phyloP scores from a whole-genome alignment of 2,113 vertebrate species.

The Phrynosoma platyrhinos region DNA sequence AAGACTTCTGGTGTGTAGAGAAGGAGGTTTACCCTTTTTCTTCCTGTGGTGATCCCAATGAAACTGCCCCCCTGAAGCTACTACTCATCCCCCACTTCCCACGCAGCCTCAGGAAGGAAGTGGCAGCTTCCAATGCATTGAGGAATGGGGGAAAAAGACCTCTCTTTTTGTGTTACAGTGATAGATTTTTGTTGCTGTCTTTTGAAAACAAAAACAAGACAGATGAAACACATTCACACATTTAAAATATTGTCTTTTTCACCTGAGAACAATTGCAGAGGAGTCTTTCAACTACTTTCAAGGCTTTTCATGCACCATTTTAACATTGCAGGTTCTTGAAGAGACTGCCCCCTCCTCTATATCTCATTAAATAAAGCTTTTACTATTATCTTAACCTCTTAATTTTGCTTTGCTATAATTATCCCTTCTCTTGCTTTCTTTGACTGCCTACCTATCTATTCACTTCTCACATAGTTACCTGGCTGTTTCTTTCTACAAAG shows the following conservation, averaged over 20 bases:
- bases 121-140: not conserved
- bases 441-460: not conserved
- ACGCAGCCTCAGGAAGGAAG: not conserved
- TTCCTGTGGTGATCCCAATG: not conserved
- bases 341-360: constrained; percentile 1
- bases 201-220: not conserved
- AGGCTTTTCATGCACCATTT: not conserved
- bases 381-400: constrained; percentile 15
- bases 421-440: not conserved
- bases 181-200: not conserved
- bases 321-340: not conserved
- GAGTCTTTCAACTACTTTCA: not conserved
- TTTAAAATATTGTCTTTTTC: not conserved
- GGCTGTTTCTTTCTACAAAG: not conserved
- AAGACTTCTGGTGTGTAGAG: not conserved
- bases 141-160: not conserved
- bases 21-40: not conserved
- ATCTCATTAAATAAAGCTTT: not conserved
- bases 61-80: not conserved
- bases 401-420: constrained; percentile 5
- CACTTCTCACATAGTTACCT: not conserved
- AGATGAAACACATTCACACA: not conserved
- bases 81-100: not conserved
- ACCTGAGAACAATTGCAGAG: not conserved
- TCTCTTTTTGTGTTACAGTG: not conserved